These are phyloP conservation scores for Poecilobothrus nobilitatus DNA, from an alignment of 2,888 invertebrate species.

Conservation along the genomic window DNA sequence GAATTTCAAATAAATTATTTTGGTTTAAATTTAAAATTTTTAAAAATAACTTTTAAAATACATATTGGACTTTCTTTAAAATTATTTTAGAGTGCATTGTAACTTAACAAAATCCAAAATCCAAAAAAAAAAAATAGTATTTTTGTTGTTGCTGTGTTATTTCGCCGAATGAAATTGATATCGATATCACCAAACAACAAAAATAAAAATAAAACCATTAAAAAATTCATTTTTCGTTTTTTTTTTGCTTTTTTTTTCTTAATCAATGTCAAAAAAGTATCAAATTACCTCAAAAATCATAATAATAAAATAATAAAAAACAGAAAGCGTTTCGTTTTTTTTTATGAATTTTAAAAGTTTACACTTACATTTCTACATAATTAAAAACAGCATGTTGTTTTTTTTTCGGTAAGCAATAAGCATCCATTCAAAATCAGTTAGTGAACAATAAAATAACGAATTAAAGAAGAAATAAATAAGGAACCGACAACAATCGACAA, in stretches of 20 bases:
- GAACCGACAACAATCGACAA: too few species aligned
- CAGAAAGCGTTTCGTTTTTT: too few species aligned
- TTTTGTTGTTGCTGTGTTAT: neutral
- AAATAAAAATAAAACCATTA: constrained; percentile 1
- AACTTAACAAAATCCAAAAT: too few species aligned
- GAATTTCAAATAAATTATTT: too few species aligned
- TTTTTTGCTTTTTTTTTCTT: neutral
- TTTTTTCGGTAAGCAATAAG: neutral
- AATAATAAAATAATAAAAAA: neutral
- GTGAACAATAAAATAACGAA: neutral
- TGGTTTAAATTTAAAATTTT: too few species aligned
- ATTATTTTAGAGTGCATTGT: too few species aligned
- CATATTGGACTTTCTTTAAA: neutral
- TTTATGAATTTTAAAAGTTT: neutral
- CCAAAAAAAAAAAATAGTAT: neutral
- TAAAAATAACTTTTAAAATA: too few species aligned
- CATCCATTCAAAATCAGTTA: neutral
- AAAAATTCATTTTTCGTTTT: neutral
- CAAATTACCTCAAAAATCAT: neutral
- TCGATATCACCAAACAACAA: neutral
- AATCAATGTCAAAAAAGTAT: constrained; percentile 6
- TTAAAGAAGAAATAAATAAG: neutral
- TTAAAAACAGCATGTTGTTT: neutral
- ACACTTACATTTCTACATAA: neutral
- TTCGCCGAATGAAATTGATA: constrained; percentile 4